phyloP scores from a whole-genome alignment of 2,888 invertebrate genomes.

The Ganaspis brasiliensis region DNA sequence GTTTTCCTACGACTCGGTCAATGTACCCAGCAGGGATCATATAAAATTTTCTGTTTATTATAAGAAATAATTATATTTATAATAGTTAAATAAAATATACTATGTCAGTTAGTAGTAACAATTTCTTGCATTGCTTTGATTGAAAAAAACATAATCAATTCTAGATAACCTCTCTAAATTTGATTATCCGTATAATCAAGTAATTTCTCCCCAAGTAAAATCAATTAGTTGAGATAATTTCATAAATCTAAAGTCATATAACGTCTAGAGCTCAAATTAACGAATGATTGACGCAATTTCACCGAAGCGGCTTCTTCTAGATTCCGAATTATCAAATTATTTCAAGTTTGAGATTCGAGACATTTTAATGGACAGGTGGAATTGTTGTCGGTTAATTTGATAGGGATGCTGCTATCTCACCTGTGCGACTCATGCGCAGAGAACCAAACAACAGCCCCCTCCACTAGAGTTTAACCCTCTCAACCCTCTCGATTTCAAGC shows the following conservation, averaged over 20 bases:
- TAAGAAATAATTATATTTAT: no score
- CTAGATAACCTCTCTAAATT: slow-evolving; percentile 12
- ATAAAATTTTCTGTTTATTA: no score
- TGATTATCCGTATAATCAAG: slow-evolving; percentile 27
- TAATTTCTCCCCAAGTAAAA: slow-evolving; percentile 19
- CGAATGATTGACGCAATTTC: slow-evolving; percentile 41
- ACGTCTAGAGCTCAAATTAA: slow-evolving; percentile 13
- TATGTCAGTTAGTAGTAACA: no score
- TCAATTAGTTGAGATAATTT: slow-evolving; percentile 36
- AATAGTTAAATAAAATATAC: no score
- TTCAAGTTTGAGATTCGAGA: slow-evolving; percentile 28
- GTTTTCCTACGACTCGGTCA: no score
- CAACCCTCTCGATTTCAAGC: slow-evolving; percentile 58
- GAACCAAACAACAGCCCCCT: slow-evolving; percentile 50
- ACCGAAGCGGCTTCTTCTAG: slow-evolving; percentile 17
- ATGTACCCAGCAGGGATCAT: no score
- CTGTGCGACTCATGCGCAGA: slow-evolving; percentile 28
- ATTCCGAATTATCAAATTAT: slow-evolving; percentile 30
- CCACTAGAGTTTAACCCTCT: slow-evolving; percentile 45
- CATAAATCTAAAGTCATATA: slow-evolving; percentile 21
- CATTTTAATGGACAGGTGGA: slow-evolving; percentile 36
- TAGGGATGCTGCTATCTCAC: slow-evolving; percentile 40
- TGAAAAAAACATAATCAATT: background rate
- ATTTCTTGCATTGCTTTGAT: no score
- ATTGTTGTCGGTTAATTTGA: slow-evolving; percentile 23